Conservation (phyloP, 1,140 invertebrate genomes). For the Ceratosolen solmsi region DNA sequence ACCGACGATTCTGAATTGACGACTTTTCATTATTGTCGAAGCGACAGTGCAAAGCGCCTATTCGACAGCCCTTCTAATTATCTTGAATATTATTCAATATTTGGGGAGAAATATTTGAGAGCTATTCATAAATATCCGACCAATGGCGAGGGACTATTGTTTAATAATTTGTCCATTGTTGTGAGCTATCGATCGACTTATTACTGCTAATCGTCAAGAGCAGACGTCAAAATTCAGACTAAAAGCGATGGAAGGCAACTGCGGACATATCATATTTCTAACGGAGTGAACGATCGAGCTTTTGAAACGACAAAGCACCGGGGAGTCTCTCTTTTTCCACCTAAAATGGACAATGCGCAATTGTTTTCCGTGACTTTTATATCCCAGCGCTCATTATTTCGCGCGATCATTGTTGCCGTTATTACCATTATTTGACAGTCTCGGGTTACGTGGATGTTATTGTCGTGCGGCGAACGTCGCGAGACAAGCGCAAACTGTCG, state of each 20-base stretch:
- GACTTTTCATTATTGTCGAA: neutral
- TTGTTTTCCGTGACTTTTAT: constrained; percentile 52
- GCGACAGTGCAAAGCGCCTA: neutral
- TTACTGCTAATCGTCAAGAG: neutral
- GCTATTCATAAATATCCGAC: too few relatives aligned
- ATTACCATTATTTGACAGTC: constrained; percentile 50
- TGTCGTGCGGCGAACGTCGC: neutral
- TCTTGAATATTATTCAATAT: too few relatives aligned
- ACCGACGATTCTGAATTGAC: neutral
- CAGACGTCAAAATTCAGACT: neutral
- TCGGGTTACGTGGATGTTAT: constrained; percentile 40
- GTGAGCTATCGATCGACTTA: too few relatives aligned
- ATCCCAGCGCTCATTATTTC: constrained; percentile 47
- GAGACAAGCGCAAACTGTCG: constrained; percentile 1
- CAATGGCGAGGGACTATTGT: too few relatives aligned
- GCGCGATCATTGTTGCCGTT: constrained; percentile 47
- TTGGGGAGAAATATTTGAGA: too few relatives aligned
- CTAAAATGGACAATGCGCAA: constrained; percentile 35
- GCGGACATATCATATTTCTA: constrained; percentile 8
- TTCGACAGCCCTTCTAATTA: too few relatives aligned
- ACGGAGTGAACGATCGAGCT: neutral
- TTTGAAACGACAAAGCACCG: constrained; percentile 24
- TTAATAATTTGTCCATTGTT: neutral
- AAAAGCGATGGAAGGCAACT: neutral
- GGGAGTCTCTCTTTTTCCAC: constrained; percentile 14